Conservation (phyloP, 2,888 invertebrate species). For the Prosapia bicincta region DNA sequence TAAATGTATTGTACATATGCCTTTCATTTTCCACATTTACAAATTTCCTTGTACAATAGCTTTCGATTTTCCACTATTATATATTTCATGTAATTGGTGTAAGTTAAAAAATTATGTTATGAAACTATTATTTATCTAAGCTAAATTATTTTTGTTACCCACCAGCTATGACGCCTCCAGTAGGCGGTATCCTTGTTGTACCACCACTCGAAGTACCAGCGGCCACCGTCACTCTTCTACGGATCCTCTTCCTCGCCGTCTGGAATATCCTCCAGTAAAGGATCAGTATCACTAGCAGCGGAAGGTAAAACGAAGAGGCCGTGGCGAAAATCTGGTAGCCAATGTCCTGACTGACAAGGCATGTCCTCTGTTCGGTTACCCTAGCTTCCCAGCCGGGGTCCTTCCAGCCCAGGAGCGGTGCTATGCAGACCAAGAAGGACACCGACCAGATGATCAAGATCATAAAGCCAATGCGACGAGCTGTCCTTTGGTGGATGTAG, state of each 20-base stretch:
- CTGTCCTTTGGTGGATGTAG: conserved; percentile 91
- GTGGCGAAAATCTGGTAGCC: conserved; percentile 87
- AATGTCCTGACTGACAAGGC: conserved; percentile 81
- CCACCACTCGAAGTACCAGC: conserved; percentile 31
- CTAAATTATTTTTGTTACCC: no score
- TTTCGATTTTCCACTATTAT: no score
- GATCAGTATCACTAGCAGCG: conserved; percentile 87
- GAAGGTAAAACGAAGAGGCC: conserved; percentile 95
- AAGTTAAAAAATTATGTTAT: no score
- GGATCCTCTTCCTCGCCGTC: conserved; percentile 68
- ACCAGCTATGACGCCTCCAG: conserved; percentile 38
- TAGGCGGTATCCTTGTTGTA: conserved; percentile 31
- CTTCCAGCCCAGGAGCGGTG: conserved; percentile 96
- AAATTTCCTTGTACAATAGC: no score
- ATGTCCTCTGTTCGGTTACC: conserved; percentile 55
- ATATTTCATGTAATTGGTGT: no score
- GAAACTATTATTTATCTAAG: no score
- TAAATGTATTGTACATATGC: no score
- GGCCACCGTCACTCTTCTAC: conserved; percentile 38
- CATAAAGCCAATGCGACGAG: conserved; percentile 82
- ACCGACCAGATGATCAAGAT: conserved; percentile 90
- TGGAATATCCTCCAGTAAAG: conserved; percentile 98
- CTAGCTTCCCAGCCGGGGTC: conserved; percentile 84
- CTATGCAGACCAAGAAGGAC: conserved; percentile 87
- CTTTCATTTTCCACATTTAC: no score